Evolutionary conservation across 2,888 invertebrate genomes (phyloP).

Genomic region (Eurytoma adleriae): DNA sequence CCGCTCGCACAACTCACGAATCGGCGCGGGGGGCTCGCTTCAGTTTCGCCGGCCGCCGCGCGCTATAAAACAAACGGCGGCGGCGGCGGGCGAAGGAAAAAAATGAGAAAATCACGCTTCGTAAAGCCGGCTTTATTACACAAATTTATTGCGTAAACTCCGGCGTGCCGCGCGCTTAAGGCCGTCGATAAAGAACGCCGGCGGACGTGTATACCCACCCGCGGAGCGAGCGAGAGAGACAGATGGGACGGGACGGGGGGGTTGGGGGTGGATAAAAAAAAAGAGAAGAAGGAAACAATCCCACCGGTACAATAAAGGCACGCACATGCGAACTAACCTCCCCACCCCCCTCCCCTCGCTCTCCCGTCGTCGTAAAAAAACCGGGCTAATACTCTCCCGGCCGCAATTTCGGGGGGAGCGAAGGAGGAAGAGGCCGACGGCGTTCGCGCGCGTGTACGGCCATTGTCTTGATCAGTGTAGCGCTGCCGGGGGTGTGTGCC

Average conservation of each 20-base stretch:
- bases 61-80: no score
- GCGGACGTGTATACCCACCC: neutral
- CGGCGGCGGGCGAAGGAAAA: neutral
- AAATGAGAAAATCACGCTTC: conserved; percentile 43
- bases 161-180: conserved; percentile 40
- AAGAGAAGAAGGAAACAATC: conserved; percentile 14
- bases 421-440: neutral
- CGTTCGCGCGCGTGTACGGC: neutral
- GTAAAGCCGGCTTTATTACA: conserved; percentile 45
- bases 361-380: conserved; percentile 34
- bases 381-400: conserved; percentile 10
- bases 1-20: no score
- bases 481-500: neutral
- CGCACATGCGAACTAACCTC: conserved; percentile 2
- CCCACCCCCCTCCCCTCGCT: neutral
- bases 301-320: conserved; percentile 49
- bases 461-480: conserved; percentile 39
- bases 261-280: neutral
- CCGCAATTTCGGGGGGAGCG: conserved; percentile 28
- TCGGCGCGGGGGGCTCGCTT: no score
- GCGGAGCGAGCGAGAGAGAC: no score
- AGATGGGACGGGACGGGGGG: no score
- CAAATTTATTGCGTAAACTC: conserved; percentile 52
- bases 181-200: conserved; percentile 45
- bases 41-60: no score